Base-by-base conservation (phyloP, 2,797 vertebrate species). In the Sorex maritimensis region DNA sequence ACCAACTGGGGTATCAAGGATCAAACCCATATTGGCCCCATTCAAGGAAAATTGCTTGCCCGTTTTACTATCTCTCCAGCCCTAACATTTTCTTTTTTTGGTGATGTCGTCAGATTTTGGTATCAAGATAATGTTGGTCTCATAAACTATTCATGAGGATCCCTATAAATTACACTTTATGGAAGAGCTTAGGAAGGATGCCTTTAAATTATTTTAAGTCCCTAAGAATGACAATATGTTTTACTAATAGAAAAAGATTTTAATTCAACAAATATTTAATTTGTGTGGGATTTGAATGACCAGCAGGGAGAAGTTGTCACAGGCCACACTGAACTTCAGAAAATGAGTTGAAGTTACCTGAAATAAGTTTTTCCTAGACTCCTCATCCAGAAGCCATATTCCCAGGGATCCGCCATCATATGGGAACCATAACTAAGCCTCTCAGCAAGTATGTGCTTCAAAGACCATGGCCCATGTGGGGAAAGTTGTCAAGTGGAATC, bases 401-500 rank as follows among this genome's bases (percentile, higher is more conserved):
- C 81, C 11, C 1, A 77, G 30, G 11, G 8, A n/a, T 67, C 17
- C 61, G 78, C 65, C 71, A 12, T 74, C 11, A 34, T 6, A 17
- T 88, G 80, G 58, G 74, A 55, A 73, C n/a, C n/a, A 83, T 21
- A 61, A 2, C 19, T 61, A 61, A 21, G 17, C 19, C 58, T 21
- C 58, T 21, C 58, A 61, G 21, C 17, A 61, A 61, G 15, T 6
- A 44, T 21, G 30, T 26, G 5, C 67, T 95, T 78, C 5, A 58
- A 84, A 88, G 55, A 34, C 24, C 80, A 11, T 41, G 44, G 77
- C 58, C 74, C 65, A 14, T 1, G 9, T 83, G 67, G 89, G 71
- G 69, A 84, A 26, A 19, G 28, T 10, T 92, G 58, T 74, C 80
- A 68, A 21, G 14, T 14, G 72, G 49, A 94, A 86, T 95, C 77